A percentile compares a stretch with the other conserved stretches of the same genome.
Conservation (phyloP, 2,888 invertebrate species). For the Drosophila anomalata region DNA sequence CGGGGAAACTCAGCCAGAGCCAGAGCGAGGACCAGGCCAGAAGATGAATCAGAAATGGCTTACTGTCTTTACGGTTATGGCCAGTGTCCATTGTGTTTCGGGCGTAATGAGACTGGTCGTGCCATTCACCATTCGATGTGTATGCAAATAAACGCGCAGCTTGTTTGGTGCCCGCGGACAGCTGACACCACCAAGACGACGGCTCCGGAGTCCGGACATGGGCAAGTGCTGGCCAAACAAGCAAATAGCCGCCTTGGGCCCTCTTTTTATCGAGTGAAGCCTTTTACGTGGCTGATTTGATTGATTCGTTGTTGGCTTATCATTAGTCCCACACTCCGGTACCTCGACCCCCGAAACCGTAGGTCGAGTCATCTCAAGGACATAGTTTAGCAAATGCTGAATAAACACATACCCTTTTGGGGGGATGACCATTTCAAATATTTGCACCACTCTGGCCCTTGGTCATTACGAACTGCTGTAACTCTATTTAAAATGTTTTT, state of each 20-base stretch:
- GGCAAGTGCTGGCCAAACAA: conserved; percentile 58
- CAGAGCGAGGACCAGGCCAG: not conserved
- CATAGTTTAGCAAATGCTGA: conserved; percentile 13
- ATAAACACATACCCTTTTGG: conserved; percentile 16
- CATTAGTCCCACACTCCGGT: conserved; percentile 53
- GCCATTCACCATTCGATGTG: conserved; percentile 71
- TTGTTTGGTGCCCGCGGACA: conserved; percentile 53
- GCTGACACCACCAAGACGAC: conserved; percentile 52
- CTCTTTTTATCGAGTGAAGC: conserved; percentile 18
- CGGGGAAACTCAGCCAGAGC: conserved; percentile 1
- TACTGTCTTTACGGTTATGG: conserved; percentile 69
- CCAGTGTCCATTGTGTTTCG: conserved; percentile 40
- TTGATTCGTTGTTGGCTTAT: conserved; percentile 69
- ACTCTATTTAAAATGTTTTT: conserved; percentile 5
- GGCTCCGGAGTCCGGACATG: conserved; percentile 42
- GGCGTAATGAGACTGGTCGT: conserved; percentile 56
- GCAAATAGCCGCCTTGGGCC: conserved; percentile 36
- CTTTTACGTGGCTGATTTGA: conserved; percentile 48
- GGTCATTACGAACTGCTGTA: not conserved
- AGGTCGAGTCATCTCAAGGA: not conserved
- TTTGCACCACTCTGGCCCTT: not conserved
- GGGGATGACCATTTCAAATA: not conserved
- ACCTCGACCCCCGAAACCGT: not conserved
- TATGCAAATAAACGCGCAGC: conserved; percentile 64
- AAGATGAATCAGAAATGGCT: conserved; percentile 48